These are phyloP conservation scores for Nomada fabriciana DNA, from an alignment of 2,888 invertebrate species.

Conservation along the genomic window DNA sequence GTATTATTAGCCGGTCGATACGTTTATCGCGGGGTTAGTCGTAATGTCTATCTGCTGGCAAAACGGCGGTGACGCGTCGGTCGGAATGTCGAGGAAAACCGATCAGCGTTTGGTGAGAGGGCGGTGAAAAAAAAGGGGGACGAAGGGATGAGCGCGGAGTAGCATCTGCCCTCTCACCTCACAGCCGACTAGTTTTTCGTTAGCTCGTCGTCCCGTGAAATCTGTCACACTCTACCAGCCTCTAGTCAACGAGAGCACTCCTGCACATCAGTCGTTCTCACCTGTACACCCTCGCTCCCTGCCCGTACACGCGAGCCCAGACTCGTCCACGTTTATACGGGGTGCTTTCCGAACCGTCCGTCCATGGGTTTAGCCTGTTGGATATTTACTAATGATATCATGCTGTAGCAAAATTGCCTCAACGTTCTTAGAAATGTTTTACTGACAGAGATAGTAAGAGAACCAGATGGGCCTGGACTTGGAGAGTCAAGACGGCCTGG, in stretches of 20 bases:
- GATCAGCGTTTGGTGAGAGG: conserved; percentile 29
- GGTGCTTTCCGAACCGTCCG: conserved; percentile 14
- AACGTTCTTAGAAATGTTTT: too few species aligned
- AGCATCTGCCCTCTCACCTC: conserved; percentile 79
- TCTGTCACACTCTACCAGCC: conserved; percentile 78
- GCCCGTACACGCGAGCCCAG: conserved; percentile 3
- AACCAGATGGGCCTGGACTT: too few species aligned
- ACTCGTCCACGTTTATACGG: conserved; percentile 2
- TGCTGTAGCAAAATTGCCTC: too few species aligned
- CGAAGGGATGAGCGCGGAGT: conserved; percentile 36
- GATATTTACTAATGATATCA: too few species aligned
- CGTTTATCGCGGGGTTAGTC: conserved; percentile 48
- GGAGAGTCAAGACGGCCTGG: too few species aligned
- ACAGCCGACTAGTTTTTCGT: conserved; percentile 83
- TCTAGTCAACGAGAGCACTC: conserved; percentile 42
- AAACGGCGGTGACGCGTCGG: conserved; percentile 29
- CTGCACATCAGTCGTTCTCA: conserved; percentile 34
- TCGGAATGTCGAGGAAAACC: conserved; percentile 61
- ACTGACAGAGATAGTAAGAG: too few species aligned
- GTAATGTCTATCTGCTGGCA: conserved; percentile 47
- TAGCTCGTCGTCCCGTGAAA: conserved; percentile 82
- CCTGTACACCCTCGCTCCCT: conserved; percentile 53
- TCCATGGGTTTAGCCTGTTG: too few species aligned
- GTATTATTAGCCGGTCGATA: conserved; percentile 37
- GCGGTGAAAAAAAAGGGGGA: conserved; percentile 16